phyloP scores from a whole-genome alignment of 2,797 vertebrate species.

The Fratercula arctica region DNA sequence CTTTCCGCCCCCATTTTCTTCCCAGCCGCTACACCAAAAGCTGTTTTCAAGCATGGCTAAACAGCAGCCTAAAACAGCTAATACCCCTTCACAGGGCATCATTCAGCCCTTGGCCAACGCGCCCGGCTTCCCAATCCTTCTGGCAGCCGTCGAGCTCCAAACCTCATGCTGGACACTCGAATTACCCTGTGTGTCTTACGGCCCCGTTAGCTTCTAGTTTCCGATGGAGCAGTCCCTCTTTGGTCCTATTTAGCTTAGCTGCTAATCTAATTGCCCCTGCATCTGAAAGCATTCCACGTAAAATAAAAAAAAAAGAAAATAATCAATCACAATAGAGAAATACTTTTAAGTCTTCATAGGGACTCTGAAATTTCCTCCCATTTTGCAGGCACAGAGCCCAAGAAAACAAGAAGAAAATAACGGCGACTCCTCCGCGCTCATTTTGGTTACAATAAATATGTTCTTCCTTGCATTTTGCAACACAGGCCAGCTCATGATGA shows the following conservation, averaged over 20 bases:
- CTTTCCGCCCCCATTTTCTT: not conserved
- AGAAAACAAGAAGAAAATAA: not conserved
- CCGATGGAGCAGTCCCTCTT: not conserved
- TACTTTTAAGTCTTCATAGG: not conserved
- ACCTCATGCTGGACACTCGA: not conserved
- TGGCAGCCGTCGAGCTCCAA: not conserved
- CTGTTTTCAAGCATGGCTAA: not conserved
- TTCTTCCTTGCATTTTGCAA: not conserved
- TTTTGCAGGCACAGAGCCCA: not conserved
- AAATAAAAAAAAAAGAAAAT: not conserved
- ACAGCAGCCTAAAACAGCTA: not conserved
- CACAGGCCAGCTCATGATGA: not conserved
- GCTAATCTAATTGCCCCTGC: not conserved
- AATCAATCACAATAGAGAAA: not conserved
- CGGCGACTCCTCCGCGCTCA: fast-evolving
- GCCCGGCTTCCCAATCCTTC: not conserved
- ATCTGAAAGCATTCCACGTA: not conserved
- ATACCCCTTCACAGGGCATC: fast-evolving
- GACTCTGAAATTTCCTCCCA: not conserved
- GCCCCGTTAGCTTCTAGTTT: not conserved
- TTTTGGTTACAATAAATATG: not conserved
- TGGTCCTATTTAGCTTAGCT: not conserved
- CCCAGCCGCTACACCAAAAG: not conserved
- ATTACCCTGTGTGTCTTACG: fast-evolving
- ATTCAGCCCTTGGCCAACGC: not conserved